Evolutionary conservation across 2,888 invertebrate species (phyloP), one percentile per base, ranked within the genome.

Genomic region (Cyclophora albipunctata): DNA sequence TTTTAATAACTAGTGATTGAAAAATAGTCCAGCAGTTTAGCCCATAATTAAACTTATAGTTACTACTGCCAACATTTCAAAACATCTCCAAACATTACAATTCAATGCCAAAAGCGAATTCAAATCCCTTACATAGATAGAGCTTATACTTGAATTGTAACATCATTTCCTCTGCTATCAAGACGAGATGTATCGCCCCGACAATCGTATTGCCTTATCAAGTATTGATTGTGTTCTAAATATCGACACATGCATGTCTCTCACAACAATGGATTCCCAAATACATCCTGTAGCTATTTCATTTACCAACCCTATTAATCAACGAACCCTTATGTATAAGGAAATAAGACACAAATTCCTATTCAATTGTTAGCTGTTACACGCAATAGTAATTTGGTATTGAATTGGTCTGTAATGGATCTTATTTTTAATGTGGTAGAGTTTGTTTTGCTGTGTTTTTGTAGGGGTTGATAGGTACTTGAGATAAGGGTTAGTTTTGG

Each of bases 201-300:
- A 46, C 59, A 55, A 67, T 65, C 57, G 59, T 51, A 57, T 57
- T 58, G 60, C 57, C 58, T 54, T 63, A 63, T 64, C 67, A 61
- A 67, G 65, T 53, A 61, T 63, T 58, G 56, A 67, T 66, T 67
- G 67, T 67, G 62, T 53, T 63, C 69, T 69, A 75, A 76, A 77
- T 78, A 78, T 81, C 78, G 84, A 81, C 84, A 85, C 81, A 84
- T 83, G 81, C 81, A 84, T 83, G 81, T 78, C 79, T 78, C 75
- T 74, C 67, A 57, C 71, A 71, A 82, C 84, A 81, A 82, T 78
- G 64, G 63, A 51, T 60, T 63, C 57, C 43, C 60, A 63, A 77
- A 73, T 69, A 82, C 79, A 79, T 81, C 81, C 80, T 77, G 73
- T 70, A 69, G 64, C 63, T 51, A 57, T 46, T 59, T 67, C 60